Base-by-base conservation (phyloP, 92 coral and sea anemone genomes). In the Virgularia gustaviana region DNA sequence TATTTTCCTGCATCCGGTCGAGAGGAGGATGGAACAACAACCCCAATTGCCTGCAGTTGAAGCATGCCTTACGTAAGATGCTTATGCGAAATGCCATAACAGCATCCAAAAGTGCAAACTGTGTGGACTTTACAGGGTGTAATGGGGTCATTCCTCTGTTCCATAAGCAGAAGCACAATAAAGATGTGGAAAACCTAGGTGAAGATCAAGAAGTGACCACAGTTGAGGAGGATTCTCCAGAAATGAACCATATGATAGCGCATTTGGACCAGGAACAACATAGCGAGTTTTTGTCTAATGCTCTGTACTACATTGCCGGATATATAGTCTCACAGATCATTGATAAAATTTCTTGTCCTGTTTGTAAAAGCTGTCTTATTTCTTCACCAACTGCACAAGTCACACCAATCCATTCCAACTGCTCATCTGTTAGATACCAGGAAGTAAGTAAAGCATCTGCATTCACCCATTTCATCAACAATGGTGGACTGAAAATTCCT, bases 81-180 rank as follows among this genome's bases (percentile, higher is more conserved):
- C n/a, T 60, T 23, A 8, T 60, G 44, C 33, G 38, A 36, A 60
- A 60, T 60, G 44, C 42, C 0, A 34, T 60, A 4, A 60, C 67
- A 1, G 67, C 67, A 1, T 60, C 67, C 0, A 60, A 16, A 34
- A 60, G 36, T 60, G 67, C 67, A 4, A 60, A 60, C 13, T 60
- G 67, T 20, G 3, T 22, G 11, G 64, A 57, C 32, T 57, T 57
- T 29, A 29, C 55, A 47, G 45, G 27, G 2, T 13, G 27, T 12
- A 27, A 3, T 32, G 27, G 11, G 25, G 27, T 16, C 5, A 54
- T 54, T 2, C 60, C 60, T 3, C 19, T 54, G 19, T 54, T 54
- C 60, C 64, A 57, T 22, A 9, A 11, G 19, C 11, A 32, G 32
- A 23, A 1, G 32, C 11, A 57, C n/a, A n/a, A n/a, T n/a, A n/a